Evolutionary conservation across 1,140 invertebrate species (phyloP), one percentile per base, ranked within the genome.

Genomic region (Magallana angulata): DNA sequence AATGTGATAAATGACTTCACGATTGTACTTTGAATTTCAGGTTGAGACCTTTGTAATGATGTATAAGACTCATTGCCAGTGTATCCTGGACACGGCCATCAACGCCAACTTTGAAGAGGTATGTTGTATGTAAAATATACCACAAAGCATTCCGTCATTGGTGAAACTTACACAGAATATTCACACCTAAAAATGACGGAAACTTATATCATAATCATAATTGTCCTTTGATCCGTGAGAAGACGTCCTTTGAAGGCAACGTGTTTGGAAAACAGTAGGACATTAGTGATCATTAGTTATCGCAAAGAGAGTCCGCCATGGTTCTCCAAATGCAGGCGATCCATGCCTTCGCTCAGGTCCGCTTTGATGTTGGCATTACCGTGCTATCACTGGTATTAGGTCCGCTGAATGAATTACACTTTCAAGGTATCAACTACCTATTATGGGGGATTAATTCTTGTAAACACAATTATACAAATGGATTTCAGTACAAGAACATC

Each of bases 31-130:
- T 71, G 82, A 30, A 57, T 91, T 89, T 7, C 89, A 95, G 93
- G 93, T 95, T 59, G 92, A 92, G 24, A 95, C 95, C 0, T 96
- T 96, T 88, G 91, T 96, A 16, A 94, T 95, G 93, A 96, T 96
- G 95, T 96, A 96, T 88, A 91, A 95, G 58, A 95, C 95, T 7
- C 96, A 96, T 89, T 96, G 95, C 91, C 95, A 96, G 85, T 92
- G 95, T 68, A 93, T 96, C 18, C 90, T 96, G 57, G 96, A 96
- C 84, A 95, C 95, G 2, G 94, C 96, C 64, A 94, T 96, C 18
- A 91, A 95, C 64, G 95, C 94, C 36, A 95, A 94, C 89, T 96
- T 96, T 91, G 95, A 95, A 87, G 95, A 96, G 93, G 95, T 95
- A 91, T 91, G 84, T 76, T 57, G 48, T 82, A 36, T 9, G 8